Evolutionary conservation across 2,113 vertebrate species (phyloP), one percentile per base, ranked within the genome.

Genomic region (Ailurus styani): DNA sequence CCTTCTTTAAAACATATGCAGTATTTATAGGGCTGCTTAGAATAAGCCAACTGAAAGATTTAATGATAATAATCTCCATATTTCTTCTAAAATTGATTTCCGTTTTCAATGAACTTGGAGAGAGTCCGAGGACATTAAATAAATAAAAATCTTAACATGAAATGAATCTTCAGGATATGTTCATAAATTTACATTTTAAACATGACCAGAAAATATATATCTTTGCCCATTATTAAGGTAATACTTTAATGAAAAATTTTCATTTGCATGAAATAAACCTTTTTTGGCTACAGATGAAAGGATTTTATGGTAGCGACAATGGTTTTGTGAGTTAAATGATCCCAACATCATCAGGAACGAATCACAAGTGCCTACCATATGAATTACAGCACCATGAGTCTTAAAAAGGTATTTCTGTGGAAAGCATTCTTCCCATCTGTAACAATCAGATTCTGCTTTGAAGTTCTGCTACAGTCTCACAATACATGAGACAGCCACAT

Each of bases 211-310:
- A 97, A 95, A 93, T 75, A 88, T 94, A 94, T 94, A 96, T 97
- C 90, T 93, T 86, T 92, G 47, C 42, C 96, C 92, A 96, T 97
- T 98, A 97, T 97, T 96, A 97, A 97, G 97, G 97, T 97, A 97
- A 96, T 97, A 97, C 95, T 97, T 97, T 95, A 98, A 98, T 97
- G 97, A 98, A 98, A 97, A 97, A 0, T 96, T 98, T 98, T 97
- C 97, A 98, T 98, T 98, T 98, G 95, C 94, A 97, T 97, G 96
- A 95, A 98, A 87, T 97, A 95, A 96, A 97, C 93, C 90, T 97
- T 98, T 98, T 96, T 95, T 98, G 98, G 98, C 97, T 95, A 47
- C 60, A 98, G 97, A 98, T 98, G 98, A 98, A 98, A 98, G 96
- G 97, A 82, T 96, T 97, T 98, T 98, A 96, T 98, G 60, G 95